Percentiles rank a stretch among this genome's conserved stretches.
Evolutionary conservation across 2,797 vertebrate genomes (phyloP).

Genomic region (Macropus fuliginosus): DNA sequence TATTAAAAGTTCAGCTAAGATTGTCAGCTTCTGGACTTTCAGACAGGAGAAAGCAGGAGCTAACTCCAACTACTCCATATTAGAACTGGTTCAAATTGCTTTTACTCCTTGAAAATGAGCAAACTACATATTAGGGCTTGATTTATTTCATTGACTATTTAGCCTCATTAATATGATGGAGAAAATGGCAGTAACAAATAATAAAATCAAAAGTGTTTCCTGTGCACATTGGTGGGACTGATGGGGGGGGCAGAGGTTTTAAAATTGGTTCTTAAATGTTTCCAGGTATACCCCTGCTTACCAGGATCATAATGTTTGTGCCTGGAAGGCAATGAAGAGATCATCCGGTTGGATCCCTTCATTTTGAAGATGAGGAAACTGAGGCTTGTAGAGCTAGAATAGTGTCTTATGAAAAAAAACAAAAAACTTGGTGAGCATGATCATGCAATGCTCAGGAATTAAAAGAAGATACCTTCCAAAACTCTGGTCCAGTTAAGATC

Average conservation of each 20-base stretch:
- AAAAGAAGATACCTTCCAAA: neutral
- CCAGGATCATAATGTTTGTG: neutral
- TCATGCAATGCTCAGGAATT: neutral
- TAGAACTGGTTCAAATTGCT: neutral
- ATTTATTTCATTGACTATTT: neutral
- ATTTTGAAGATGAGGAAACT: neutral
- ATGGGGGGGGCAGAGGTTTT: neutral
- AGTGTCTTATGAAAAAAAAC: neutral
- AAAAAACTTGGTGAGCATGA: neutral
- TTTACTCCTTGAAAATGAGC: neutral
- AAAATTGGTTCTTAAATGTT: neutral
- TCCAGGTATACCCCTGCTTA: neutral
- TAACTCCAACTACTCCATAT: neutral
- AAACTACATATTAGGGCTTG: neutral
- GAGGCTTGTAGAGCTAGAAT: neutral
- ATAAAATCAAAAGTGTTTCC: neutral
- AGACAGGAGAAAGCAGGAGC: neutral
- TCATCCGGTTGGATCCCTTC: neutral
- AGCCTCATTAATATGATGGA: neutral
- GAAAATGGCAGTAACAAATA: neutral
- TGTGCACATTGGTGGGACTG: neutral
- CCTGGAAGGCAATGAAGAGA: neutral
- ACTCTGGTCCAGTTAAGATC: neutral
- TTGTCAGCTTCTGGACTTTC: neutral
- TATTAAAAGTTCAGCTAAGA: neutral